Evolutionary conservation across 2,113 vertebrate genomes (phyloP).

Genomic region (Lepus timidus): DNA sequence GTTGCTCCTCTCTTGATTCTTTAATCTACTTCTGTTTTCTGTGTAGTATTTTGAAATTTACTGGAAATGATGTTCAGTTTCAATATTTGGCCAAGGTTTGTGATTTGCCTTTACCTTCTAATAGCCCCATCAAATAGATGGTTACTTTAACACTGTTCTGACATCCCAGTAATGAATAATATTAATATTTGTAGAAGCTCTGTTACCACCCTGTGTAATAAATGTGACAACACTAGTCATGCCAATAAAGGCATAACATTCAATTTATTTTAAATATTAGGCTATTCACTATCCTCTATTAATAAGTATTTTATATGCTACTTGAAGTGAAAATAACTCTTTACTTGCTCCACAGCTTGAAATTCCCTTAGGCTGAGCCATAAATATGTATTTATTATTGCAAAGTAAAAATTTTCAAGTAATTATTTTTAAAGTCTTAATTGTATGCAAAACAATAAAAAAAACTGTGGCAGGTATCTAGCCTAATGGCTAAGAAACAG

Average conservation of each 20-base stretch:
- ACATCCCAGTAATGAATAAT: neutral
- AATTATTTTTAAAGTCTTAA: neutral
- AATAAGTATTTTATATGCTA: neutral
- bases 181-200: neutral
- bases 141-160: neutral
- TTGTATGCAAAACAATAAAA: neutral
- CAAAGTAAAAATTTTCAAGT: neutral
- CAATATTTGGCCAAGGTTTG: neutral
- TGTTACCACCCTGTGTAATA: neutral
- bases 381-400: neutral
- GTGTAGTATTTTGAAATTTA: neutral
- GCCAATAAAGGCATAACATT: neutral
- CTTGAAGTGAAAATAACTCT: neutral
- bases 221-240: neutral
- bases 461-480: too few relatives aligned
- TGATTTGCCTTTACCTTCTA: neutral
- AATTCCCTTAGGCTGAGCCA: neutral
- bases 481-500: too few relatives aligned
- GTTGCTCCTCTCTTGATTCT: too few relatives aligned
- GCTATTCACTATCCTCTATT: neutral
- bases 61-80: neutral
- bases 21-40: neutral
- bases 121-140: neutral
- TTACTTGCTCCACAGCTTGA: neutral
- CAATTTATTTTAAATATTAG: conserved; percentile 23